phyloP scores from a whole-genome alignment of 2,113 vertebrate genomes.

The Stercorarius parasiticus region DNA sequence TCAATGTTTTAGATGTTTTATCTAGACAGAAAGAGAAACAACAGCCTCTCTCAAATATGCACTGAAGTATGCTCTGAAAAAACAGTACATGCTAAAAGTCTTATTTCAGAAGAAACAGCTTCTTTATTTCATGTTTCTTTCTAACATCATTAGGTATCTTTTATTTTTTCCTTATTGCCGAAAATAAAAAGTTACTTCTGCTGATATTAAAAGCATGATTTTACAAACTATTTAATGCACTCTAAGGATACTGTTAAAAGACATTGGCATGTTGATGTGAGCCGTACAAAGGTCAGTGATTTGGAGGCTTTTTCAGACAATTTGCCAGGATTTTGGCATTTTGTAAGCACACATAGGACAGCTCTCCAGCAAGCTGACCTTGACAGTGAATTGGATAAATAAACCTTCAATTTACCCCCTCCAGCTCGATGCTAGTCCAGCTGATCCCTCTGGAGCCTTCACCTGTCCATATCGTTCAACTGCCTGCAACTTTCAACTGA shows the following conservation, averaged over 20 bases:
- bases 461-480: conserved; percentile 98
- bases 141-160: background rate
- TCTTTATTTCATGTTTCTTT: background rate
- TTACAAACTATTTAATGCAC: conserved; percentile 83
- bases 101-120: background rate
- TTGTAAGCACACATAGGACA: conserved; percentile 97
- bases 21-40: background rate
- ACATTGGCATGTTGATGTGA: conserved; percentile 90
- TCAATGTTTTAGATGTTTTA: background rate
- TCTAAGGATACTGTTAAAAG: conserved; percentile 89
- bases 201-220: conserved; percentile 77
- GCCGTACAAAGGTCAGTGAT: conserved; percentile 98
- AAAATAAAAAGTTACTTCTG: conserved; percentile 64
- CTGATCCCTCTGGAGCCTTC: conserved; percentile 94
- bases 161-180: conserved; percentile 13
- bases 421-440: conserved; percentile 79
- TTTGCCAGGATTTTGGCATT: conserved; percentile 99
- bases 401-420: conserved; percentile 99
- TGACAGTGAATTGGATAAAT: conserved; percentile 99
- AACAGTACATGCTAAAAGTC: background rate
- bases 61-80: background rate
- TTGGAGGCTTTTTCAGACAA: conserved; percentile 89
- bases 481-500: conserved; percentile 83
- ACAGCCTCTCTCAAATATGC: background rate
- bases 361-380: conserved; percentile 96